Evolutionary conservation across 2,113 vertebrate genomes (phyloP), one percentile per base, ranked within the genome.

Genomic region (Aegithalos caudatus): DNA sequence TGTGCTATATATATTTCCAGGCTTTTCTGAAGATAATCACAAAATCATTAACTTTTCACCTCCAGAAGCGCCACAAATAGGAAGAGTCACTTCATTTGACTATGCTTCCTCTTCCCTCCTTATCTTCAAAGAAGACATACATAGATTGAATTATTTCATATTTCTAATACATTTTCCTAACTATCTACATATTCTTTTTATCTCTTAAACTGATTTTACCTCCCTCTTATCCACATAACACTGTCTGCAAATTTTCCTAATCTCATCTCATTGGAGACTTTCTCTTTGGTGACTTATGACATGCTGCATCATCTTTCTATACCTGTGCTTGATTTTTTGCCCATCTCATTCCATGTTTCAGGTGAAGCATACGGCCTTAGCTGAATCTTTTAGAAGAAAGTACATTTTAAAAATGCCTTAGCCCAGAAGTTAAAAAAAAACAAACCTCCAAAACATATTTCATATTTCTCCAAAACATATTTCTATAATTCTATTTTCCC

Each of bases 391-490:
- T 57, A 38, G 20, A 86, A 71, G 6, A 54, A 61, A 62, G 45
- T 29, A 38, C 3, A 35, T 18, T 60, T 47, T 11, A 14, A 44
- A 76, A 67, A 9, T 2, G 1, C 2, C 19, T 42, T 31, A 53
- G 70, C 47, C 2, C 0, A 38, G 47, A 42, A 20, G 16, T 33
- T 22, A 35, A 56, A 19, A 35, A 23, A 23, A 18, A 40, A 14
- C 10, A 12, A 8, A 4, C 0, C 9, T 50, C 20, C 29, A 35
- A 56, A 35, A 38, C 5, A 31, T 7, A 3, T 11, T n/a, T n/a
- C n/a, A n/a, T n/a, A n/a, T n/a, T n/a, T n/a, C 9, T 50, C 20
- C 29, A 35, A 56, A 35, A 38, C 5, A 31, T 7, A 3, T 11
- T n/a, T n/a, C n/a, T n/a, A n/a, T 7, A 81, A 47, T 71, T 82